phyloP scores from a whole-genome alignment of 2,113 vertebrate species.

The Podilymbus podiceps region DNA sequence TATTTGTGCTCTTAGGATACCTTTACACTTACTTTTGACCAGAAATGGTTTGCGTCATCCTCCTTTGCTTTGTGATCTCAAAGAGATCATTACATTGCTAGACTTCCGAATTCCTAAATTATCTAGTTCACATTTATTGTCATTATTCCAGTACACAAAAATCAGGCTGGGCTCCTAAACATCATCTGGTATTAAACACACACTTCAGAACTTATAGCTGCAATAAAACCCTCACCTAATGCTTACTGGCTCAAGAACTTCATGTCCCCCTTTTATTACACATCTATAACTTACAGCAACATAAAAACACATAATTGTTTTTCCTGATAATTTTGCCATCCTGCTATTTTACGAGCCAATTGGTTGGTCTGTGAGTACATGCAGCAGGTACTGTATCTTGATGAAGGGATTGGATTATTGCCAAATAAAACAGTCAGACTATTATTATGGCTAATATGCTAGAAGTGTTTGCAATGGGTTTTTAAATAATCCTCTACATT shows the following conservation, averaged over 20 bases:
- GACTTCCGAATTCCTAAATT: not conserved
- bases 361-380: not conserved
- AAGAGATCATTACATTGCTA: not conserved
- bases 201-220: not conserved
- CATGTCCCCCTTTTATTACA: constrained; percentile 4
- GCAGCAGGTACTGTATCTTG: not conserved
- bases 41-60: not conserved
- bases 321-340: constrained; percentile 28
- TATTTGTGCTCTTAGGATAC: not conserved
- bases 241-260: constrained; percentile 6
- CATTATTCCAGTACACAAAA: not conserved
- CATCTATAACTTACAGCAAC: constrained; percentile 11
- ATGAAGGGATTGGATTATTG: not conserved
- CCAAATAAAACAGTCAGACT: constrained; percentile 48
- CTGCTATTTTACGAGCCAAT: constrained; percentile 29
- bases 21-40: not conserved
- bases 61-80: not conserved
- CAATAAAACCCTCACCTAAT: constrained; percentile 31
- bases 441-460: constrained; percentile 26
- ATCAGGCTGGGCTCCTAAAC: not conserved
- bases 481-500: constrained; percentile 51
- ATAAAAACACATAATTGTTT: constrained; percentile 39
- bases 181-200: not conserved
- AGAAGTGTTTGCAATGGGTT: constrained; percentile 47
- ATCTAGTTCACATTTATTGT: not conserved